Evolutionary conservation across 2,888 invertebrate genomes (phyloP).

Genomic region (Coecobrya sp.): DNA sequence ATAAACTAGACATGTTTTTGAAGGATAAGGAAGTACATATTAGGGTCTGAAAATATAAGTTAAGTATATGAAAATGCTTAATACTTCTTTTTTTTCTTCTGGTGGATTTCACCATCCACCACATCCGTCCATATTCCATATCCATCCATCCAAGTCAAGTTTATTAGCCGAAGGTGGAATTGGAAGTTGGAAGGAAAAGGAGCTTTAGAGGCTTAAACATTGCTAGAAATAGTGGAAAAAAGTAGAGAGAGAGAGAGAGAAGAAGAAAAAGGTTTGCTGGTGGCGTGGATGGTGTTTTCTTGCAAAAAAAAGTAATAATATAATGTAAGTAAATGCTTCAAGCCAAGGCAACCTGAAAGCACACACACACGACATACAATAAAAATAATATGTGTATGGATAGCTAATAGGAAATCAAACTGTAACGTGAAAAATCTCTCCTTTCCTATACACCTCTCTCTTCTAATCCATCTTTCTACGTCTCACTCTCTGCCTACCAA

Average conservation of each 20-base stretch:
- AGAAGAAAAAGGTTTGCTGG: not conserved
- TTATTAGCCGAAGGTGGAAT: constrained; percentile 27
- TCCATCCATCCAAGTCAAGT: constrained; percentile 31
- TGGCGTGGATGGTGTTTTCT: not conserved
- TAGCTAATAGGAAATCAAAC: constrained; percentile 6
- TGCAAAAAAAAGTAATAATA: constrained; percentile 15
- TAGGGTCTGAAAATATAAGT: not conserved
- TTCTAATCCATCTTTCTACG: constrained; percentile 23
- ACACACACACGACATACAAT: no score
- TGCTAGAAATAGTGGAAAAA: not conserved
- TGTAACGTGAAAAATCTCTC: not conserved
- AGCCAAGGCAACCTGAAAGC: not conserved
- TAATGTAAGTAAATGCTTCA: not conserved
- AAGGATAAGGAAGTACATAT: not conserved
- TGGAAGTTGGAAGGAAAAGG: constrained; percentile 10
- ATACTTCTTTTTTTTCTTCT: constrained; percentile 7
- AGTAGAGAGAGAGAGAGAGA: not conserved
- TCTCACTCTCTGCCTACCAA: not conserved
- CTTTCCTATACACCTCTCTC: not conserved
- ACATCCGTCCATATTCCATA: not conserved
- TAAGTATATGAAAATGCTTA: not conserved
- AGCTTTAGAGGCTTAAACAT: constrained; percentile 3
- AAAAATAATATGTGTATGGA: no score
- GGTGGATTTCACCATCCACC: constrained; percentile 15
- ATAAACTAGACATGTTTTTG: not conserved